Percentiles rank a stretch among this genome's conserved stretches.
These are phyloP conservation scores for Heteronetta atricapilla DNA, from an alignment of 2,113 vertebrate species.

Conservation along the genomic window DNA sequence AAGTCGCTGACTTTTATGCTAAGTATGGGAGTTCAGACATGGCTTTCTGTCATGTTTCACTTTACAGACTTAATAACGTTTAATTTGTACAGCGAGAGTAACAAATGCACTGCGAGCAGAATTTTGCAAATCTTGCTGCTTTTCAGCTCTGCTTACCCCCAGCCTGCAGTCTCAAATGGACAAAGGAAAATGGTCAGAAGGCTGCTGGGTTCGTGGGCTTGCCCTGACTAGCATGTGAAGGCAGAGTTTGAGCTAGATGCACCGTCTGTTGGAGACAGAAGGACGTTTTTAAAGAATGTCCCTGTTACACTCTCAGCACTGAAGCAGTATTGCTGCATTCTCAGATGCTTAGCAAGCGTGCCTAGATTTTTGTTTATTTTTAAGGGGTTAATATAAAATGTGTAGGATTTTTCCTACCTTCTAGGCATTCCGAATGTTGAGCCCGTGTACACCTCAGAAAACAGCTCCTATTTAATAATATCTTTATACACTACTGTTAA, in stretches of 20 bases:
- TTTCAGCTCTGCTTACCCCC: background rate
- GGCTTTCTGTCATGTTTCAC: background rate
- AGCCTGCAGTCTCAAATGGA: background rate
- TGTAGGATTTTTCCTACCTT: background rate
- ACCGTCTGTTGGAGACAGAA: background rate
- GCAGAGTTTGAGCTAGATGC: background rate
- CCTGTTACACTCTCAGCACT: background rate
- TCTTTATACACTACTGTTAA: background rate
- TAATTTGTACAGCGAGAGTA: background rate
- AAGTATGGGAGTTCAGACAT: background rate
- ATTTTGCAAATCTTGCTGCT: background rate
- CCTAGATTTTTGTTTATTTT: background rate
- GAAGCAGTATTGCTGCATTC: background rate
- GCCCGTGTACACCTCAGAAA: background rate
- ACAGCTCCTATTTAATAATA: slow-evolving; percentile 7
- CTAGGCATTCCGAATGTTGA: background rate
- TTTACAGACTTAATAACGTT: background rate
- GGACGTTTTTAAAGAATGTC: background rate
- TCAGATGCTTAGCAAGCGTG: background rate
- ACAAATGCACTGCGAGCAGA: background rate
- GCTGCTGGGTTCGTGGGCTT: background rate
- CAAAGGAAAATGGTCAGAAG: background rate
- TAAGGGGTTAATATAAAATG: slow-evolving; percentile 6
- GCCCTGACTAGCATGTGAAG: background rate
- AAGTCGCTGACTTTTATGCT: background rate